Conservation (phyloP, 2,888 invertebrate genomes). For the Drosophila kanekoi region DNA sequence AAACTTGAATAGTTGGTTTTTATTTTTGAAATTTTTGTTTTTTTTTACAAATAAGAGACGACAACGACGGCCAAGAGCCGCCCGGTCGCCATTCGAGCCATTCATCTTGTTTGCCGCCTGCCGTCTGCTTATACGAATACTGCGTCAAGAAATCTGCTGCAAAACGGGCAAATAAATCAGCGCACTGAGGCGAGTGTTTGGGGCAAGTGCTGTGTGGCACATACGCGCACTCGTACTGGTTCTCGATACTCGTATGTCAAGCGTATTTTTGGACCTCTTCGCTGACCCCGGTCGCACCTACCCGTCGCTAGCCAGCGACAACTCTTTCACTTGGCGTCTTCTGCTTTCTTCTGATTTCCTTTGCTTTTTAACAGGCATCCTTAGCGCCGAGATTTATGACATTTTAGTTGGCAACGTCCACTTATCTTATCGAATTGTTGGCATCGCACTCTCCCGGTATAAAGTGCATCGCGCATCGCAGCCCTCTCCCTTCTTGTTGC, state of each 20-base stretch:
- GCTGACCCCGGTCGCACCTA: slow-evolving; percentile 56
- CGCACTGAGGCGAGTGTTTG: slow-evolving; percentile 69
- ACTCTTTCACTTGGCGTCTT: slow-evolving; percentile 59
- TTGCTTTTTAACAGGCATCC: slow-evolving; percentile 80
- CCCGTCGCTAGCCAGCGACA: slow-evolving; percentile 66
- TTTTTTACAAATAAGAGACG: slow-evolving; percentile 62
- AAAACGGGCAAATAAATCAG: slow-evolving; percentile 85
- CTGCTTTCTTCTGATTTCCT: slow-evolving; percentile 59
- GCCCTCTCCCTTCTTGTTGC: neutral
- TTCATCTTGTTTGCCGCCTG: slow-evolving; percentile 80
- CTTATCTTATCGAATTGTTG: slow-evolving; percentile 85
- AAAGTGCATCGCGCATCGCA: slow-evolving; percentile 22
- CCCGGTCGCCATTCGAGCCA: slow-evolving; percentile 81
- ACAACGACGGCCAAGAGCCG: slow-evolving; percentile 65
- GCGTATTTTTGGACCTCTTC: slow-evolving; percentile 69
- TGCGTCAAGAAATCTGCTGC: slow-evolving; percentile 84
- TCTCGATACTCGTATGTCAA: slow-evolving; percentile 66
- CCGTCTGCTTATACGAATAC: slow-evolving; percentile 66
- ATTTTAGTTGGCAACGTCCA: slow-evolving; percentile 85
- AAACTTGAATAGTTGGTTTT: slow-evolving; percentile 24
- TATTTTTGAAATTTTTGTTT: slow-evolving; percentile 8
- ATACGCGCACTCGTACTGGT: slow-evolving; percentile 26
- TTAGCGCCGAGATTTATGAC: slow-evolving; percentile 85
- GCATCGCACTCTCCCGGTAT: slow-evolving; percentile 73
- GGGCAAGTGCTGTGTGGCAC: slow-evolving; percentile 48